Percentiles rank a stretch among this genome's conserved stretches.
Evolutionary conservation across 2,888 invertebrate species (phyloP).

Genomic region (Neocrepidodera transversa): DNA sequence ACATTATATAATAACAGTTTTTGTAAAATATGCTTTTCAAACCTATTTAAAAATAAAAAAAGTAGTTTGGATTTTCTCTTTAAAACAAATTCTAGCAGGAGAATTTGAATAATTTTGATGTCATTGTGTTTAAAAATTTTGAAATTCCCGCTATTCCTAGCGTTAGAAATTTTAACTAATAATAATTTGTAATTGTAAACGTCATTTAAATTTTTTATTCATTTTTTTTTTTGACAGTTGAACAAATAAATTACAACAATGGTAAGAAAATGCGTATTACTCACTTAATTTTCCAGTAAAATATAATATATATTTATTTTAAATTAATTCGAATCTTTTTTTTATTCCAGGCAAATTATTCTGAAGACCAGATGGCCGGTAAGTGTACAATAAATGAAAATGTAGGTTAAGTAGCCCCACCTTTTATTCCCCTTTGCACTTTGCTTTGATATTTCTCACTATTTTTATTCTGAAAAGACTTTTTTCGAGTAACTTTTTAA

Average conservation of each 20-base stretch:
- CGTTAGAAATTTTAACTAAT: slow-evolving; percentile 33
- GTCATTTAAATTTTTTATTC: slow-evolving; percentile 34
- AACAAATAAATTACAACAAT: slow-evolving; percentile 44
- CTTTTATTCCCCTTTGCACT: slow-evolving; percentile 49
- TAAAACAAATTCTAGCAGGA: not conserved
- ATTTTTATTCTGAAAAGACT: not conserved
- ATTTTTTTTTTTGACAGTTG: slow-evolving; percentile 50
- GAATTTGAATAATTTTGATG: too few relatives aligned
- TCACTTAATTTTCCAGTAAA: not conserved
- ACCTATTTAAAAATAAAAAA: too few relatives aligned
- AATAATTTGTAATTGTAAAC: slow-evolving; percentile 31
- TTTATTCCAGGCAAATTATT: slow-evolving; percentile 80
- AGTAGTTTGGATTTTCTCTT: too few relatives aligned
- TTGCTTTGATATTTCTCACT: slow-evolving; percentile 45
- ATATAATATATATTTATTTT: not conserved
- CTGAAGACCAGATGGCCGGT: slow-evolving; percentile 93
- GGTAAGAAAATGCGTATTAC: slow-evolving; percentile 43
- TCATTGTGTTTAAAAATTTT: too few relatives aligned
- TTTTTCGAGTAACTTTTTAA: not conserved
- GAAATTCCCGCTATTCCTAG: slow-evolving; percentile 40
- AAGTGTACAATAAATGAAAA: slow-evolving; percentile 63
- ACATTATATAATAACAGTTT: too few relatives aligned
- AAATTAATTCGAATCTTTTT: slow-evolving; percentile 20
- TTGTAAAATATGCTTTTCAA: too few relatives aligned
- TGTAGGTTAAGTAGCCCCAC: slow-evolving; percentile 60